Evolutionary conservation across 2,113 vertebrate genomes (phyloP).

Genomic region (Erythrocebus patas): DNA sequence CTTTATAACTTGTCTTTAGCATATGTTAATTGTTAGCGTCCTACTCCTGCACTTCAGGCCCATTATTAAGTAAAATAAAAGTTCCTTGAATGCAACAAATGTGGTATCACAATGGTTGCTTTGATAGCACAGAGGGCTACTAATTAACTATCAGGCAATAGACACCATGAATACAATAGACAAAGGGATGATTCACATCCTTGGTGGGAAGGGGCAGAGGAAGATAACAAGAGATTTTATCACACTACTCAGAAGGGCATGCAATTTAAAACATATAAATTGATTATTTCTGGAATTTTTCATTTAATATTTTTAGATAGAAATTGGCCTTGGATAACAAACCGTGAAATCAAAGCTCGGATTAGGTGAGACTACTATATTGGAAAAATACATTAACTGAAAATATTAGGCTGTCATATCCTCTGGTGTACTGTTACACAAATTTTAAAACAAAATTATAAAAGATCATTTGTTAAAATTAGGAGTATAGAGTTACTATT

Average conservation of each 20-base stretch:
- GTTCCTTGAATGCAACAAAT: neutral
- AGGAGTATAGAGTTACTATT: neutral
- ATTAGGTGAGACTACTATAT: neutral
- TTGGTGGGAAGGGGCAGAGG: neutral
- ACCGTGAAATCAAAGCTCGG: neutral
- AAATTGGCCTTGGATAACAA: neutral
- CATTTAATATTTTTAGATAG: neutral
- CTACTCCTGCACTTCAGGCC: neutral
- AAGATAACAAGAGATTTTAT: neutral
- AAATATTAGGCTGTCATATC: neutral
- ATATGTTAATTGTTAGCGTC: neutral
- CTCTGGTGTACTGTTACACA: neutral
- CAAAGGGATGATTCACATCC: neutral
- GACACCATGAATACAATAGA: neutral
- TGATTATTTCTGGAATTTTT: neutral
- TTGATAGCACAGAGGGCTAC: neutral
- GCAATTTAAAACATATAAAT: neutral
- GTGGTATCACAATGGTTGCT: neutral
- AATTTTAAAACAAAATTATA: neutral
- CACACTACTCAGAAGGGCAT: neutral
- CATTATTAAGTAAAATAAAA: neutral
- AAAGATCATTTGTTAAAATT: neutral
- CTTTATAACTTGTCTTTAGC: neutral
- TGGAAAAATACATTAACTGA: neutral
- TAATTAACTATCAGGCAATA: neutral